Base-by-base conservation (phyloP, 2,888 invertebrate genomes). In the Leptothorax acervorum region DNA sequence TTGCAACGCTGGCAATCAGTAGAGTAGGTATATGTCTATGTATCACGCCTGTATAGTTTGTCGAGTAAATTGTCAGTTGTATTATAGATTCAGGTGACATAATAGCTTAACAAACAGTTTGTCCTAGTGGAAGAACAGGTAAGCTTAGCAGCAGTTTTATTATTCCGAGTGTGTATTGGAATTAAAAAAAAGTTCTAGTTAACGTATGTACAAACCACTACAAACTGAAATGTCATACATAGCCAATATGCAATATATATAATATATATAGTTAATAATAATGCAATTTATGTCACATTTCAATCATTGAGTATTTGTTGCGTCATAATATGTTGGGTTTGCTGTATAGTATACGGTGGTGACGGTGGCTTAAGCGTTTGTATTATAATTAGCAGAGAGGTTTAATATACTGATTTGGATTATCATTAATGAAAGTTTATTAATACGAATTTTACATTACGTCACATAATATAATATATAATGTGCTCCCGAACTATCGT, bases 1-100 rank as follows among this genome's bases (percentile, higher is more conserved):
- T 76, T 39, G 18, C 6, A 45, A 23, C 18, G 18, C 9, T 23
- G 48, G 45, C 45, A 62, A 74, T 74, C 74, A 74, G 39, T 60
- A 63, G 12, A 62, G 48, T 31, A 31, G 48, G 48, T 31, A 31
- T 48, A 48, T 42, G 42, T 57, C 23, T 55, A 53, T 31, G 51
- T 53, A 39, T 66, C 51, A 53, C 23, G 31, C 23, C n/a, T 42
- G 28, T 39, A 9, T 76, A 76, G 68, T 76, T 76, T 76, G 28
- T 76, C 68, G 28, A 76, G 68, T 76, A 76, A 76, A 55, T 76
- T 76, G 28, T 76, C 76, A 68, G 76, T 76, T 65, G 51, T 18
- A 66, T 39, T 53, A 53, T 53, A 53, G 39, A 66, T 39, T 53
- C 5, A 28, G n/a, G 42, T 75, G 48, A 53, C 51, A 75, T 39